Evolutionary conservation across 1,140 invertebrate species (phyloP).

Genomic region (Conopomorpha cramerella): DNA sequence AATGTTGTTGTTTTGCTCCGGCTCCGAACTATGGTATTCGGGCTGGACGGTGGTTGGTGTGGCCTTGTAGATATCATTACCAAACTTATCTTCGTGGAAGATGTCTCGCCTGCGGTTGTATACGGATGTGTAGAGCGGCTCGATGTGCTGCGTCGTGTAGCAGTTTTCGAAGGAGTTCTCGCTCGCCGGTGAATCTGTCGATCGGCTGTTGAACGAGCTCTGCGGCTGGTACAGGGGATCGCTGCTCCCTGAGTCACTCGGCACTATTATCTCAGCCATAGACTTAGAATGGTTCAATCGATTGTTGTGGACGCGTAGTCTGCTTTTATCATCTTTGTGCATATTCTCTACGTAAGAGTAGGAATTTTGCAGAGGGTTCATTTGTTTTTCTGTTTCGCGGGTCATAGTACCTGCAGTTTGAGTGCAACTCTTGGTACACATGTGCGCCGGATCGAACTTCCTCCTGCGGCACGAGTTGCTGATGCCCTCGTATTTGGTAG

Average conservation of each 20-base stretch:
- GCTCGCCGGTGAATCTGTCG: conserved; percentile 46
- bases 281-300: conserved; percentile 55
- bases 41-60: conserved; percentile 50
- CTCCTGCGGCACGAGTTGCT: conserved; percentile 41
- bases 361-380: conserved; percentile 29
- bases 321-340: conserved; percentile 35
- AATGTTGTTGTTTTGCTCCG: conserved; percentile 35
- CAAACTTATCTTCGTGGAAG: conserved; percentile 50
- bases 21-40: conserved; percentile 24
- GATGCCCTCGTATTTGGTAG: conserved; percentile 35
- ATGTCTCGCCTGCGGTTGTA: conserved; percentile 46
- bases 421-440: conserved; percentile 46
- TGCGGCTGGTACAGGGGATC: conserved; percentile 54
- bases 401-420: conserved; percentile 14
- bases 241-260: conserved; percentile 50
- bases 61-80: conserved; percentile 51
- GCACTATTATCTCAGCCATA: conserved; percentile 48
- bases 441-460: conserved; percentile 48
- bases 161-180: conserved; percentile 49
- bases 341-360: conserved; percentile 38
- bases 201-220: conserved; percentile 40
- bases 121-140: conserved; percentile 46
- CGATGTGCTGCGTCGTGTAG: conserved; percentile 45
- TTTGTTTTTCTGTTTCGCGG: conserved; percentile 30
- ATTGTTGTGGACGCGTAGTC: conserved; percentile 42